Conservation (phyloP, 2,797 vertebrate genomes). For the Paramormyrops hopkinsi region DNA sequence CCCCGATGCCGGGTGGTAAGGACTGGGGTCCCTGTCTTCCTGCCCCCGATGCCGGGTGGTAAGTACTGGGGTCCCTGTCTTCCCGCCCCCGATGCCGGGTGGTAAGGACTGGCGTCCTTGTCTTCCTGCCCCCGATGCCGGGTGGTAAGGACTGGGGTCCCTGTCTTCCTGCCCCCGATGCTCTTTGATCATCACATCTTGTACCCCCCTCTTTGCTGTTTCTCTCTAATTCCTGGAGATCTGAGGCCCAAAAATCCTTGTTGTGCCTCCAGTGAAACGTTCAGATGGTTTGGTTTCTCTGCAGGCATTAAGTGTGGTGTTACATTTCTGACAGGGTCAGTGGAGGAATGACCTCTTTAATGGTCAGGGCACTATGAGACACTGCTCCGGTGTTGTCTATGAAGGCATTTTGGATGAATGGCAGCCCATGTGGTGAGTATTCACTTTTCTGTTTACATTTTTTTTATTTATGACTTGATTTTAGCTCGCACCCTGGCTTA, state of each 20-base stretch:
- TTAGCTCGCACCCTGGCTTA: background rate
- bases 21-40: background rate
- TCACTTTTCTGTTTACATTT: background rate
- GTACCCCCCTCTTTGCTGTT: background rate
- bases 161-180: background rate
- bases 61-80: background rate
- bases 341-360: slow-evolving; percentile 54
- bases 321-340: slow-evolving; percentile 54
- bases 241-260: background rate
- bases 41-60: background rate
- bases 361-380: slow-evolving; percentile 46
- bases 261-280: background rate
- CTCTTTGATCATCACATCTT: background rate
- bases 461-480: background rate
- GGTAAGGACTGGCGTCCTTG: background rate
- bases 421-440: slow-evolving; percentile 50
- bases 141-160: background rate
- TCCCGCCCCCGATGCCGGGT: background rate
- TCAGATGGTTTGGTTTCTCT: background rate
- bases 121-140: background rate
- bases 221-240: background rate
- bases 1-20: too few species aligned
- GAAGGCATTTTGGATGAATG: slow-evolving; percentile 55
- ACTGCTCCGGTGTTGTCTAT: slow-evolving; percentile 58
- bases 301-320: slow-evolving; percentile 20